Conservation (phyloP, 2,888 invertebrate species). For the Aporophyla lueneburgensis region DNA sequence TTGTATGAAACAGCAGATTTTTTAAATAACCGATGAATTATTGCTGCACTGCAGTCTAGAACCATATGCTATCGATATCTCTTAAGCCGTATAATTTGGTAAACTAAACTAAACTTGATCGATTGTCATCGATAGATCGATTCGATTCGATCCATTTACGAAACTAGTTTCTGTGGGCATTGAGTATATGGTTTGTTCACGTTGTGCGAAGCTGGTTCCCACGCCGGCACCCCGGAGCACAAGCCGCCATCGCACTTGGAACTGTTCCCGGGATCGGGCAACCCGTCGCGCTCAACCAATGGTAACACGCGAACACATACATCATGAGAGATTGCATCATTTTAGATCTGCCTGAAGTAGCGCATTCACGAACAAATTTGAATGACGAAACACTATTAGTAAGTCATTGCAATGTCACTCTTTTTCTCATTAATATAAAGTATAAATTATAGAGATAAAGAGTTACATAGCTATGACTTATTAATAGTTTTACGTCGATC, state of each 20-base stretch:
- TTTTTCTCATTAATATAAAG: not conserved
- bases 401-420: not conserved
- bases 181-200: slow-evolving; percentile 80
- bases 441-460: not conserved
- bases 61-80: not conserved
- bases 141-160: not conserved
- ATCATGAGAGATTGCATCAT: slow-evolving; percentile 55
- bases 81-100: not conserved
- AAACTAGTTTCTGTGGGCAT: slow-evolving; percentile 28
- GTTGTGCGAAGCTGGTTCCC: slow-evolving; percentile 85
- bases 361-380: not conserved
- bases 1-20: not conserved
- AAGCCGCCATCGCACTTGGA: slow-evolving; percentile 94
- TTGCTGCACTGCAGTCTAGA: not conserved
- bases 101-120: not conserved
- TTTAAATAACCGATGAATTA: too few relatives aligned
- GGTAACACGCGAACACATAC: slow-evolving; percentile 91
- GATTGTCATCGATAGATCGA: not conserved
- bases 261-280: slow-evolving; percentile 92
- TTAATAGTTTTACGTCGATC: not conserved
- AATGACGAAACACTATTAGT: not conserved
- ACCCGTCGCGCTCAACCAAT: slow-evolving; percentile 94
- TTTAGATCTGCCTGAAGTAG: slow-evolving; percentile 38
- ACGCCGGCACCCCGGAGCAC: slow-evolving; percentile 92
- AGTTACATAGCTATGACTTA: not conserved